Evolutionary conservation across 2,113 vertebrate genomes (phyloP).

Genomic region (Casuarius casuarius): DNA sequence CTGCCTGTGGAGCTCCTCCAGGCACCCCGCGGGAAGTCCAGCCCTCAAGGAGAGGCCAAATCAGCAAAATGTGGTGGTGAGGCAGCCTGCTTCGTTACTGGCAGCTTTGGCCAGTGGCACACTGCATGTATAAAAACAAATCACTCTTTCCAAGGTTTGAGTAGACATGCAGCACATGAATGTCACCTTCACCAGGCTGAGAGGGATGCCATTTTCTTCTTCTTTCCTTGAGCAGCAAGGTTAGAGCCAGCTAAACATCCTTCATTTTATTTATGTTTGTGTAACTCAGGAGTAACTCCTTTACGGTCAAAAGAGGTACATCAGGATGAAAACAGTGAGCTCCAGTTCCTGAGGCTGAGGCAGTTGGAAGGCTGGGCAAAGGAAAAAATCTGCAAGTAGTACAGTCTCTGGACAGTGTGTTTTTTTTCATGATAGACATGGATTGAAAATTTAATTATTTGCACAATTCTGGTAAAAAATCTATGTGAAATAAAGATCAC

Average conservation of each 20-base stretch:
- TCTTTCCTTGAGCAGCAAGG: neutral
- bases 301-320: neutral
- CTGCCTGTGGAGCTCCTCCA: neutral
- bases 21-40: rapidly evolving
- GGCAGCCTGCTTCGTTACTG: neutral
- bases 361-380: neutral
- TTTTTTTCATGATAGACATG: neutral
- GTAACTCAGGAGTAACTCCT: neutral
- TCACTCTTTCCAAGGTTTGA: neutral
- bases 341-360: neutral
- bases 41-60: neutral
- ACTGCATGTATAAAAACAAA: neutral
- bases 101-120: rapidly evolving
- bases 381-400: neutral
- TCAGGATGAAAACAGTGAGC: neutral
- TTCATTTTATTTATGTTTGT: neutral
- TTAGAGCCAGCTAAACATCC: neutral
- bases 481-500: neutral
- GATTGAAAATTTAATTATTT: neutral
- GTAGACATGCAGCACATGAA: neutral
- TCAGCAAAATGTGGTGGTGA: rapidly evolving
- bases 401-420: neutral
- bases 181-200: neutral
- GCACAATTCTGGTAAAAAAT: neutral
- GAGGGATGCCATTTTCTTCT: neutral